Evolutionary conservation across 2,888 invertebrate genomes (phyloP).

Genomic region (Aricia artaxerxes): DNA sequence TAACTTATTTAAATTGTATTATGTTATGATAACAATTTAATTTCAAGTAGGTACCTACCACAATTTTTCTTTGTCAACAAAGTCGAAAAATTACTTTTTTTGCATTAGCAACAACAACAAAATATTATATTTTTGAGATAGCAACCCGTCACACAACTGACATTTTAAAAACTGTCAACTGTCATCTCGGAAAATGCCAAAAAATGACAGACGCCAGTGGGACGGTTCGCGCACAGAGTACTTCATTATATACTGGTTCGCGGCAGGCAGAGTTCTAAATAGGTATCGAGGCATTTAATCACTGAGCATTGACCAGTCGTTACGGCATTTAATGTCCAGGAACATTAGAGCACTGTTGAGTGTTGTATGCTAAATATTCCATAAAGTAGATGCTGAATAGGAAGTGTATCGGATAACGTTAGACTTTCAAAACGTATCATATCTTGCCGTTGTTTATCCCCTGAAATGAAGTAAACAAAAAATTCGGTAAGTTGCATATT

Average conservation of each 20-base stretch:
- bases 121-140: no score
- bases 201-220: background rate
- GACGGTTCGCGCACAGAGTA: background rate
- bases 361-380: background rate
- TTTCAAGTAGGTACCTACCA: no score
- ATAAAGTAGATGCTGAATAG: background rate
- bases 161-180: background rate
- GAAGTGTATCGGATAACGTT: background rate
- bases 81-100: no score
- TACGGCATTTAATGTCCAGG: background rate
- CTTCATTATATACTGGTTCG: no score
- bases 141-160: no score
- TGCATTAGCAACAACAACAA: no score
- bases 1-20: no score
- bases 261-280: background rate
- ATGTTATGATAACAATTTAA: no score
- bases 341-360: background rate
- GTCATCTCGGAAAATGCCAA: background rate
- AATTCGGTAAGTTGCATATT: conserved; percentile 24
- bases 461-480: conserved; percentile 23
- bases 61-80: no score
- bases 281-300: background rate
- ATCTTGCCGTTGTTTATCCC: conserved; percentile 4
- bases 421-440: background rate
- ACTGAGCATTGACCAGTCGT: background rate